A percentile compares a stretch with the other conserved stretches of the same genome.
These are phyloP conservation scores for Atherinosoma microstoma DNA, from an alignment of 2,797 vertebrate genomes.

Conservation along the genomic window DNA sequence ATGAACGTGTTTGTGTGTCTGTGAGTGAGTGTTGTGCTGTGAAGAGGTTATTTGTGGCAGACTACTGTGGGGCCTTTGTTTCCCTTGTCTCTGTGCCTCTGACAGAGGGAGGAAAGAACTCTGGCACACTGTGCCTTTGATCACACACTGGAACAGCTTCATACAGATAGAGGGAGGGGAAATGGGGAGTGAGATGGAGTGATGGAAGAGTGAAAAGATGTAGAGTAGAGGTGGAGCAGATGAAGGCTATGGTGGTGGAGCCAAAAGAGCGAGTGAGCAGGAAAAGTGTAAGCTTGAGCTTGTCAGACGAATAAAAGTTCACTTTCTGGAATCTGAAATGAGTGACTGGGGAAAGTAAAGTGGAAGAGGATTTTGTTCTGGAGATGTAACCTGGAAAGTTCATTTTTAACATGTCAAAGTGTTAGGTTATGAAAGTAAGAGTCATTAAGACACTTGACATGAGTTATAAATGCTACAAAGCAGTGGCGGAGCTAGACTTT, in stretches of 20 bases:
- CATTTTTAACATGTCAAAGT: not conserved
- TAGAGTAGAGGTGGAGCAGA: slow-evolving; percentile 58
- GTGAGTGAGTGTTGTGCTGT: slow-evolving; percentile 48
- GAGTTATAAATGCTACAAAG: not conserved
- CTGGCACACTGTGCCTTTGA: slow-evolving; percentile 72
- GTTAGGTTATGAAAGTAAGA: too few species aligned
- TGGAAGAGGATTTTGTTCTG: not conserved
- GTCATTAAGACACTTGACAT: not conserved
- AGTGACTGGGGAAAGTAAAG: slow-evolving; percentile 17
- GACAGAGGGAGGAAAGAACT: slow-evolving; percentile 77
- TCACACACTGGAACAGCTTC: slow-evolving; percentile 73
- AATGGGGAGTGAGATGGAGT: slow-evolving; percentile 49
- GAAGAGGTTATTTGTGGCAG: slow-evolving; percentile 79
- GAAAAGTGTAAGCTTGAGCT: slow-evolving; percentile 23
- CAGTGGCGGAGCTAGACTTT: too few species aligned
- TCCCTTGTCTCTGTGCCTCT: slow-evolving; percentile 69
- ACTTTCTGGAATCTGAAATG: slow-evolving; percentile 28
- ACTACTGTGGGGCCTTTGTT: slow-evolving; percentile 79
- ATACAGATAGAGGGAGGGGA: slow-evolving; percentile 65
- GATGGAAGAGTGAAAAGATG: slow-evolving; percentile 60
- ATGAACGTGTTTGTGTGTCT: slow-evolving; percentile 48
- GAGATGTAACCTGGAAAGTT: not conserved
- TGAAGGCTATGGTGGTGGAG: slow-evolving; percentile 32
- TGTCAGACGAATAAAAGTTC: slow-evolving; percentile 31
- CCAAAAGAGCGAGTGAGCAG: slow-evolving; percentile 20